These are phyloP conservation scores for Lagodon rhomboides DNA, from an alignment of 2,797 vertebrate species.

Conservation along the genomic window DNA sequence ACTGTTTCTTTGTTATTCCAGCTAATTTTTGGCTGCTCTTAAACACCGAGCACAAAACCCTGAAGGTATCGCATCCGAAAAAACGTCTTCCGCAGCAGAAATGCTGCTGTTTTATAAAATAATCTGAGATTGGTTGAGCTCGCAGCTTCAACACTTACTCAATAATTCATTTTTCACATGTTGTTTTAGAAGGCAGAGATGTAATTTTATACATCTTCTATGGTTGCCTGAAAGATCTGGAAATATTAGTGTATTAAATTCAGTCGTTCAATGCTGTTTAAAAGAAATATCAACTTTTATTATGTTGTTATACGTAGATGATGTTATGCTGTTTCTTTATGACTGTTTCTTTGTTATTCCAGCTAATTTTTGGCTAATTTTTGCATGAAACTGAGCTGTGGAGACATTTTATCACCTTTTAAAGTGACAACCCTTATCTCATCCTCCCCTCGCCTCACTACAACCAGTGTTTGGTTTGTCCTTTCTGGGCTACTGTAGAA, in stretches of 20 bases:
- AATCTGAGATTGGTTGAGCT: neutral
- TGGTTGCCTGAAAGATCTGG: neutral
- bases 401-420: neutral
- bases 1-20: neutral
- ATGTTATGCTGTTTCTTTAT: neutral
- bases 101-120: constrained; percentile 11
- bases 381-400: no score
- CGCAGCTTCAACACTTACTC: neutral
- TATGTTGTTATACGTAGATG: neutral
- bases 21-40: constrained; percentile 8
- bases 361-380: neutral
- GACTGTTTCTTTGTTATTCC: neutral
- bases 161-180: neutral
- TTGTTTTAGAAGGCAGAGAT: constrained; percentile 4
- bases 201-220: neutral
- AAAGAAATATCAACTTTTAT: neutral
- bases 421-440: no score
- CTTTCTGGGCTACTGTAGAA: no score
- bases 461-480: no score
- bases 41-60: constrained; percentile 1
- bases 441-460: no score
- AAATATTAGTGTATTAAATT: neutral
- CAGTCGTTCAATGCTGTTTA: neutral
- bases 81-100: constrained; percentile 11
- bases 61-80: constrained; percentile 28